Evolutionary conservation across 2,797 vertebrate species (phyloP), one percentile per base, ranked within the genome.

Genomic region (Aldrovandia affinis): DNA sequence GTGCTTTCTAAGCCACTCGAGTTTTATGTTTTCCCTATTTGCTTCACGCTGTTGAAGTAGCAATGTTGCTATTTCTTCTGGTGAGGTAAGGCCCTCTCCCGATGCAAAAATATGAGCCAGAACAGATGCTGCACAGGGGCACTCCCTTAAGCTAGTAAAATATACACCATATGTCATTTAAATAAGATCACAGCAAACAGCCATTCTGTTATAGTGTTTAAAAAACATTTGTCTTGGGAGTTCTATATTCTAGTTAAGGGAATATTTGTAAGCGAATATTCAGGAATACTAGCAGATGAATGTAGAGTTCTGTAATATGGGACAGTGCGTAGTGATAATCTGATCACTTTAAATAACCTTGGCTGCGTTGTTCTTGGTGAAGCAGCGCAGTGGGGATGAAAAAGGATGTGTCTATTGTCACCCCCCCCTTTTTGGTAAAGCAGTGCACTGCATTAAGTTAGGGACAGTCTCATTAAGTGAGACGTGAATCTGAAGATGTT

Each of bases 141-240:
- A 7, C 3, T 20, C n/a, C 78, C 78, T 22, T 54, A 36, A 80
- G 78, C 78, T 30, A 54, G 50, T 80, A 80, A 80, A 33, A 55
- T 57, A 80, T 54, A 30, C 78, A 52, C 78, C 50, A 54, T 79
- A 52, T 79, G 78, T 79, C 78, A 79, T 50, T 47, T 18, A 54
- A 79, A 79, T 54, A 79, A 79, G 78, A 54, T 54, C 47, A 79
- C 10, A 79, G 28, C 50, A 79, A 50, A 79, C 36, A 42, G 70
- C 36, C 10, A 75, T 44, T 44, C 70, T 8, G 70, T 75, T 42
- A 75, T 75, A 75, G 36, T 25, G 39, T 75, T 44, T 75, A 18
- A 42, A n/a, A 75, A 75, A 75, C 39, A 75, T 75, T 75, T 44
- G 39, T 42, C 70, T 75, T 75, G 70, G 70, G 36, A 75, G 70